Base-by-base conservation (phyloP, 2,888 invertebrate genomes). In the Ametastegia equiseti region DNA sequence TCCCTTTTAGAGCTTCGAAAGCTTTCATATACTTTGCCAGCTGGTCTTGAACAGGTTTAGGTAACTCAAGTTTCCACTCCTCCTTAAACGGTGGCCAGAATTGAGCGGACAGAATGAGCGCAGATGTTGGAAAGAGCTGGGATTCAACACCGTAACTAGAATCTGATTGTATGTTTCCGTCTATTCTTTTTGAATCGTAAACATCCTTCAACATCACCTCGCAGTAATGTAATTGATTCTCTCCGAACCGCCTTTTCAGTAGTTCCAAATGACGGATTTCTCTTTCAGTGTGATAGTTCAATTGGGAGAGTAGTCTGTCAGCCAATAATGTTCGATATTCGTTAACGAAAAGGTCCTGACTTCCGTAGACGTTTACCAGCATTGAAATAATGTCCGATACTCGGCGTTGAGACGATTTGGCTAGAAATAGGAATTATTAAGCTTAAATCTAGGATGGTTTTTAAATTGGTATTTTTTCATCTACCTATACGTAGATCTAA, bases 131-230 rank as follows among this genome's bases (percentile, higher is more conserved):
- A 84, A 97, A 94, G 63, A 93, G 92, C 92, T 94, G 89, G 13
- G 88, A 82, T 47, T 89, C 88, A n/a, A 88, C 73, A n/a, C 92
- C 93, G 85, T 94, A 95, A 85, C 92, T 93, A 5, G 94, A 93
- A 87, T 96, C 96, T 84, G 96, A 95, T 86, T 97, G 96, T 84
- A 97, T 96, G 79, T 96, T 94, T 11, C 96, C 94, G 92, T 98
- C 98, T 75, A 99, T 97, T 85, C 98, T 94, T 88, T 98, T 97
- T 0, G 99, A 99, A 92, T 99, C 99, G 30, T 96, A 96, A 54
- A 99, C 96, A 92, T 99, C 99, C 90, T 98, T 98, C 47, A 99
- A 92, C 99, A 99, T 99, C 0, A 99, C 98, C 93, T 99, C 99
- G 93, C 99, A 99, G 88, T 97, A 97, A 91, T 98, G 98, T 80